A percentile compares a stretch with the other conserved stretches of the same genome.
These are phyloP conservation scores for Pelochelys cantorii DNA, from an alignment of 2,797 vertebrate genomes.

Conservation along the genomic window DNA sequence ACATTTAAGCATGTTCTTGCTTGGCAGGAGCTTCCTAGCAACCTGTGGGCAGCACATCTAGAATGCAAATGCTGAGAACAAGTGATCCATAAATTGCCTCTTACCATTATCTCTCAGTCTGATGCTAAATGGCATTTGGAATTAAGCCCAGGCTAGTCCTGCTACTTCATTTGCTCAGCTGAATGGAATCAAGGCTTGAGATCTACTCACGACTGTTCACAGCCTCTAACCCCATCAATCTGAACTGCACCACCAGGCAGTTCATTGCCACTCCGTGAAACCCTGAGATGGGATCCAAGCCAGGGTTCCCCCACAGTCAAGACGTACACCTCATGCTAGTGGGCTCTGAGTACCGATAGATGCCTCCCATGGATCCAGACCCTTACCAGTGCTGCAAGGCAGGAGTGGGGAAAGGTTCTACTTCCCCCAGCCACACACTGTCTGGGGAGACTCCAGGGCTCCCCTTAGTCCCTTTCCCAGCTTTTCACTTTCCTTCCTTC, in stretches of 20 bases:
- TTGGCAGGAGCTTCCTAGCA: background rate
- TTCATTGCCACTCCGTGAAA: background rate
- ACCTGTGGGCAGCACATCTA: background rate
- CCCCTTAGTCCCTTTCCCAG: background rate
- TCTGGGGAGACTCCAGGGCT: background rate
- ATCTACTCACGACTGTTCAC: background rate
- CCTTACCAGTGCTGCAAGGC: background rate
- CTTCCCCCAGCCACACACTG: too few relatives aligned
- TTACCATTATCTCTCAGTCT: background rate
- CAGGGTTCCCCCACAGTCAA: background rate
- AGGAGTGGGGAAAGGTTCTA: background rate
- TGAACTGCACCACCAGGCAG: background rate
- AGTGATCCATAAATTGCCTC: background rate
- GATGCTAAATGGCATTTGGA: conserved; percentile 7
- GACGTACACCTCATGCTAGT: rapidly evolving
- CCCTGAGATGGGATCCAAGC: background rate
- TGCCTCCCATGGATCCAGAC: background rate
- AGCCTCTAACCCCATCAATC: rapidly evolving
- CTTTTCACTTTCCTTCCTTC: background rate
- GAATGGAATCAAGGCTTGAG: background rate
- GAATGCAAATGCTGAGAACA: background rate
- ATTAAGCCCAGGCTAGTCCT: background rate
- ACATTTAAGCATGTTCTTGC: background rate
- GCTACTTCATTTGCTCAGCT: background rate
- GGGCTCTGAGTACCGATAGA: background rate